A percentile compares a stretch with the other conserved stretches of the same genome.
Evolutionary conservation across 2,113 vertebrate species (phyloP).

Genomic region (Eulemur macaco): DNA sequence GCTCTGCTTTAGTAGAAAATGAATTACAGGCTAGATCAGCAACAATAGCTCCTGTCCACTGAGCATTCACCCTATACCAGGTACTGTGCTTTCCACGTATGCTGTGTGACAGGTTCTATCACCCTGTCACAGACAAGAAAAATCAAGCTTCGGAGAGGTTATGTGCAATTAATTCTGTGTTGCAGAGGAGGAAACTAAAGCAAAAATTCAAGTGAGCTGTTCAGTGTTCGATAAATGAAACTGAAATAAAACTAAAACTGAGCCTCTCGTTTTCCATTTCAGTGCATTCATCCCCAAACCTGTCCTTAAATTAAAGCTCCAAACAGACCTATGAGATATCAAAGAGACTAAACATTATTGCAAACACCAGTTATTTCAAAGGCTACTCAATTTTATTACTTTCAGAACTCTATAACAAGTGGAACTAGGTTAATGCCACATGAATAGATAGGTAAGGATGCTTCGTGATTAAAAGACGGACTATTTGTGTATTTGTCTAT

Average conservation of each 20-base stretch:
- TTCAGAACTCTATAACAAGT: neutral
- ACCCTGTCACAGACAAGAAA: slow-evolving; percentile 4
- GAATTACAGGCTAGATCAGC: neutral
- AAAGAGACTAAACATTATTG: neutral
- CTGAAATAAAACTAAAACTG: neutral
- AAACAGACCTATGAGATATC: neutral
- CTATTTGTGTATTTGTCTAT: neutral
- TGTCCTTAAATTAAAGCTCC: slow-evolving; percentile 21
- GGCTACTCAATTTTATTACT: neutral
- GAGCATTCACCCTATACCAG: neutral
- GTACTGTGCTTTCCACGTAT: neutral
- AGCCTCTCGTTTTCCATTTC: neutral
- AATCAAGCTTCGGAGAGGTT: neutral
- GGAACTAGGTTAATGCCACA: neutral
- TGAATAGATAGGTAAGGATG: neutral
- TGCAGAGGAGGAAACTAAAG: neutral
- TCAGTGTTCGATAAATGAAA: neutral
- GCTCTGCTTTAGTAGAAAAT: neutral
- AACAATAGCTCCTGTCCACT: neutral
- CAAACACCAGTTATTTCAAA: slow-evolving; percentile 10
- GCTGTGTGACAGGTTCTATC: neutral
- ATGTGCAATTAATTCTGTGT: neutral
- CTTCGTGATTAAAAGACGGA: slow-evolving; percentile 18
- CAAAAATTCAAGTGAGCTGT: slow-evolving; percentile 8
- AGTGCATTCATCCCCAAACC: neutral